Evolutionary conservation across 2,113 vertebrate genomes (phyloP).

Genomic region (Hippocampus abdominalis): DNA sequence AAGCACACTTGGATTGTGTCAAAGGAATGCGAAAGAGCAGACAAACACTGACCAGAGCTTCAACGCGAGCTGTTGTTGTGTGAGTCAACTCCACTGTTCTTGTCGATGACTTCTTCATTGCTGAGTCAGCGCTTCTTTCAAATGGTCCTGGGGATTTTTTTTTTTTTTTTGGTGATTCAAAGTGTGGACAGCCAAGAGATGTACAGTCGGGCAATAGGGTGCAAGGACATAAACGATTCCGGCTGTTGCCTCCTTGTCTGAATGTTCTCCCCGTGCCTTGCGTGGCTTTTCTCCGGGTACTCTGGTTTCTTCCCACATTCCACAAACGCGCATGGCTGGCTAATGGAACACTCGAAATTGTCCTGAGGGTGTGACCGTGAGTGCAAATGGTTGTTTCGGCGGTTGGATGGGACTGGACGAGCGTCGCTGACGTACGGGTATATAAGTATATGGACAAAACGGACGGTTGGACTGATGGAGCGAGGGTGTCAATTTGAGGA

Average conservation of each 20-base stretch:
- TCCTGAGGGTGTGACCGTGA: too few species aligned
- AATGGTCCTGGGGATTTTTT: slow-evolving; percentile 45
- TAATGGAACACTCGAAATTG: too few species aligned
- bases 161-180: slow-evolving; percentile 39
- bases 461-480: slow-evolving; percentile 34
- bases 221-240: too few species aligned
- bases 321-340: too few species aligned
- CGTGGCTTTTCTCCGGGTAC: too few species aligned
- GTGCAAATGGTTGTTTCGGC: too few species aligned
- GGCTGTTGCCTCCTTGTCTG: too few species aligned
- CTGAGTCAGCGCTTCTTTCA: slow-evolving; percentile 52
- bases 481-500: slow-evolving; percentile 44
- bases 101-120: slow-evolving; percentile 56
- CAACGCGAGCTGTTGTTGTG: slow-evolving; percentile 53
- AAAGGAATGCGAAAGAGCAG: slow-evolving; percentile 22
- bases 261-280: too few species aligned
- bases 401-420: background rate
- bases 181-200: background rate
- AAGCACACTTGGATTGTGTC: slow-evolving; percentile 10
- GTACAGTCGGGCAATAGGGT: too few species aligned
- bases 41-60: slow-evolving; percentile 39
- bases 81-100: slow-evolving; percentile 65
- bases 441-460: background rate
- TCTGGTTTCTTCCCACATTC: too few species aligned
- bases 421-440: too few species aligned